A percentile compares a stretch with the other conserved stretches of the same genome.
Evolutionary conservation across 2,888 invertebrate species (phyloP).

Genomic region (Salticus scenicus): DNA sequence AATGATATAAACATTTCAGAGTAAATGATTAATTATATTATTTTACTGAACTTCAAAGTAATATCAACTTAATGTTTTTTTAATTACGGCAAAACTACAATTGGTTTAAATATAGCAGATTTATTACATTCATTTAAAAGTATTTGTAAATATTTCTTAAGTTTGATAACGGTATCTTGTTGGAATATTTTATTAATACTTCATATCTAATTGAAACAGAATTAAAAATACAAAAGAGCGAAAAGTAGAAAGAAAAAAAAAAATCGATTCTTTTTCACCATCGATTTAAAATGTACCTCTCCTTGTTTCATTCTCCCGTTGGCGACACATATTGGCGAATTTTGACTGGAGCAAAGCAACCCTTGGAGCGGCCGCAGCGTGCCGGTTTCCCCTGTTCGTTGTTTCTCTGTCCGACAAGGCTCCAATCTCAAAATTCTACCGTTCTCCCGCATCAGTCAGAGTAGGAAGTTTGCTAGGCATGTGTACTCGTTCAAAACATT

Average conservation of each 20-base stretch:
- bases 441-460: not conserved
- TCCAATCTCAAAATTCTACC: not conserved
- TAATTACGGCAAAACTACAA: too few relatives aligned
- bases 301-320: not conserved
- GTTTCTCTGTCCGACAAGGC: constrained; percentile 2
- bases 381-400: not conserved
- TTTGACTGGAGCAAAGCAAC: not conserved
- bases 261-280: not conserved
- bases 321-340: not conserved
- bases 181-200: too few relatives aligned
- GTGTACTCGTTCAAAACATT: not conserved
- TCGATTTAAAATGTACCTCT: constrained; percentile 1
- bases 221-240: too few relatives aligned
- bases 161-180: too few relatives aligned
- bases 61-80: too few relatives aligned
- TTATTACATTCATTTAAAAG: too few relatives aligned
- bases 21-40: too few relatives aligned
- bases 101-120: too few relatives aligned
- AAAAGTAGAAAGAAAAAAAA: not conserved
- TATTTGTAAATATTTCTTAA: too few relatives aligned
- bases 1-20: too few relatives aligned
- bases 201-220: too few relatives aligned
- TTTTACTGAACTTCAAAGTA: too few relatives aligned
- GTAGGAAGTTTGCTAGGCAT: not conserved
- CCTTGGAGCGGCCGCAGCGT: not conserved